These are phyloP conservation scores for Eristalis tenax DNA, from an alignment of 2,888 invertebrate genomes.

Conservation along the genomic window DNA sequence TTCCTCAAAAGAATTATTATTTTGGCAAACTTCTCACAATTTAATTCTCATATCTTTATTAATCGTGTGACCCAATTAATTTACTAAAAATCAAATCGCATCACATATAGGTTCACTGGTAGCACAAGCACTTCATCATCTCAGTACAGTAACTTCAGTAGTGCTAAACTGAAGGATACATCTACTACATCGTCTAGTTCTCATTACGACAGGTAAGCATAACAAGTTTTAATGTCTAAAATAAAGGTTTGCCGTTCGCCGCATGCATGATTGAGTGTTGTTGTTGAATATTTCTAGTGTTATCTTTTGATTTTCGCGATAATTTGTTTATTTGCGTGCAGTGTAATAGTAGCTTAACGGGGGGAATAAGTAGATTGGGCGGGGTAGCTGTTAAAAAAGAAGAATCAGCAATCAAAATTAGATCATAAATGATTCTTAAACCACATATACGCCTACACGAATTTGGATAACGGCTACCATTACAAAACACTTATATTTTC, in stretches of 20 bases:
- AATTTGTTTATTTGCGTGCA: background rate
- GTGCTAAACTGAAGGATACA: constrained; percentile 81
- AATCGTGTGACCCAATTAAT: constrained; percentile 67
- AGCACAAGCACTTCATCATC: constrained; percentile 80
- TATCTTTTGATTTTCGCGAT: background rate
- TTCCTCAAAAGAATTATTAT: constrained; percentile 2
- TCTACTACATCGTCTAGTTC: constrained; percentile 78
- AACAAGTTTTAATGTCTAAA: background rate
- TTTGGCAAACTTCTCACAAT: constrained; percentile 6
- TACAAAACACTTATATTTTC: no score
- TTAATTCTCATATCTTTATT: constrained; percentile 39
- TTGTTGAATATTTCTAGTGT: background rate
- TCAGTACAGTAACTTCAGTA: constrained; percentile 82
- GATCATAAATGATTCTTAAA: no score
- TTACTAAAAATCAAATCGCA: constrained; percentile 68
- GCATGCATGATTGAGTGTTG: background rate
- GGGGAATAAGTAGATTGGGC: no score
- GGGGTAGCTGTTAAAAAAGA: no score
- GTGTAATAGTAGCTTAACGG: no score
- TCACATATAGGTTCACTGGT: constrained; percentile 80
- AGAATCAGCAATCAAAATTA: no score
- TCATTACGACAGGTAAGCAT: constrained; percentile 81
- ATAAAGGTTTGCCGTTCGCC: background rate
- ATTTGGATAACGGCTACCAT: no score
- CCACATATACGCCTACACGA: no score